Percentiles rank a stretch among this genome's conserved stretches.
Conservation (phyloP, 2,888 invertebrate species). For the Monoplex corrugatus region DNA sequence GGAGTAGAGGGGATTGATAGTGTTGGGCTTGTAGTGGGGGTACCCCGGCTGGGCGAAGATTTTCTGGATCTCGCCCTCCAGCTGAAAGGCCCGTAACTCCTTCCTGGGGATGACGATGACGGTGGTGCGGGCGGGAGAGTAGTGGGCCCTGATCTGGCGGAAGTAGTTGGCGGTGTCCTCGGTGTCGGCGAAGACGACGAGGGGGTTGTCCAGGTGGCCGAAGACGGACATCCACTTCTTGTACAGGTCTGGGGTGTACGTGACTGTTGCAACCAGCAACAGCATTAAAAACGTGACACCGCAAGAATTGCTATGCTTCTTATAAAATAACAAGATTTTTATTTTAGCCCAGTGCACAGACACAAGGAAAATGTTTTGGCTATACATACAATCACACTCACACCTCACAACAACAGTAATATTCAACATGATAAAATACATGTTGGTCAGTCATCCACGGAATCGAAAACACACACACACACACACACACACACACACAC, state of each 20-base stretch:
- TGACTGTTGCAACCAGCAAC: too few relatives aligned
- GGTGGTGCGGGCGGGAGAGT: slow-evolving; percentile 30
- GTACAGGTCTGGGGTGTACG: slow-evolving; percentile 26
- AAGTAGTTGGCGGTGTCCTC: slow-evolving; percentile 12
- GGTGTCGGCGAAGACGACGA: slow-evolving; percentile 30
- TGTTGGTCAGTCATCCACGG: too few relatives aligned
- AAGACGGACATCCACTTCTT: background rate
- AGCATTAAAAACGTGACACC: too few relatives aligned
- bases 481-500: too few relatives aligned
- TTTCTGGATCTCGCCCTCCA: background rate
- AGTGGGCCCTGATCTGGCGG: slow-evolving; percentile 31
- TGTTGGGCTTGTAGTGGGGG: slow-evolving; percentile 42
- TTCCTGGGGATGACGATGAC: background rate
- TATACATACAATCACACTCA: too few relatives aligned
- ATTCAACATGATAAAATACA: too few relatives aligned
- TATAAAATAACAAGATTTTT: too few relatives aligned
- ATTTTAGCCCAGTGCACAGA: too few relatives aligned
- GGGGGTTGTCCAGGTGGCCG: background rate
- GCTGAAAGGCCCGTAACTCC: slow-evolving; percentile 34
- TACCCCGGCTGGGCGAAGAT: slow-evolving; percentile 29
- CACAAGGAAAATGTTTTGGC: too few relatives aligned
- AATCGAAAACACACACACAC: too few relatives aligned
- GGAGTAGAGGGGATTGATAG: slow-evolving; percentile 34
- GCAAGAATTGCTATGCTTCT: too few relatives aligned
- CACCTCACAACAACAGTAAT: too few relatives aligned